Evolutionary conservation across 2,113 vertebrate genomes (phyloP).

Genomic region (Melospiza melodia): DNA sequence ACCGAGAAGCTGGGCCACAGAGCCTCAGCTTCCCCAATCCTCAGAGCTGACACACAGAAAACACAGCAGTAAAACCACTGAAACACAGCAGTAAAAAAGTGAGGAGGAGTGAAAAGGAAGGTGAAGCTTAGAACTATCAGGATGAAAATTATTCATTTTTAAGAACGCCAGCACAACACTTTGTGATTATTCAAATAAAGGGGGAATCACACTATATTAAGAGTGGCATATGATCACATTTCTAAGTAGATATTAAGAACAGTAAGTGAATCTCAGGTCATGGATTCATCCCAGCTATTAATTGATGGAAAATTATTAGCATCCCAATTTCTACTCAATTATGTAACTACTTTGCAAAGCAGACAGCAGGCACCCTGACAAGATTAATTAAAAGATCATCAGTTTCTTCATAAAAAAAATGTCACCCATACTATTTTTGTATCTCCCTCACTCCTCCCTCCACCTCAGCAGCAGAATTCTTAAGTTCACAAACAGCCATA

Average conservation of each 20-base stretch:
- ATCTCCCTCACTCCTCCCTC: neutral
- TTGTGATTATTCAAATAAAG: neutral
- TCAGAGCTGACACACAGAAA: neutral
- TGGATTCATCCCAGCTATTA: neutral
- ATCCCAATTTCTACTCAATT: neutral
- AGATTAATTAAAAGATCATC: conserved; percentile 25
- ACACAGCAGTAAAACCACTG: neutral
- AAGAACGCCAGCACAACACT: neutral
- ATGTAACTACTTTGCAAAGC: neutral
- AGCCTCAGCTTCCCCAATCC: neutral
- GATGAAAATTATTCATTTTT: neutral
- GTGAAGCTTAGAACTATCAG: neutral
- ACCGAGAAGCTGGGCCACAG: neutral
- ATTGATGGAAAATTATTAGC: neutral
- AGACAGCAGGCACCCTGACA: conserved; percentile 1
- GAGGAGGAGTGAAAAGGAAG: neutral
- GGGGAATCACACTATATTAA: neutral
- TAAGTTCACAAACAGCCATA: neutral
- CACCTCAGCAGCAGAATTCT: neutral
- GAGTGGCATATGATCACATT: neutral
- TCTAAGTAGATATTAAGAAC: neutral
- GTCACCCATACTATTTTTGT: neutral
- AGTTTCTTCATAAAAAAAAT: neutral
- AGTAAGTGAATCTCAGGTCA: neutral
- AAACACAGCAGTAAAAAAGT: neutral